Evolutionary conservation across 2,888 invertebrate genomes (phyloP).

Genomic region (Drosophila dives): DNA sequence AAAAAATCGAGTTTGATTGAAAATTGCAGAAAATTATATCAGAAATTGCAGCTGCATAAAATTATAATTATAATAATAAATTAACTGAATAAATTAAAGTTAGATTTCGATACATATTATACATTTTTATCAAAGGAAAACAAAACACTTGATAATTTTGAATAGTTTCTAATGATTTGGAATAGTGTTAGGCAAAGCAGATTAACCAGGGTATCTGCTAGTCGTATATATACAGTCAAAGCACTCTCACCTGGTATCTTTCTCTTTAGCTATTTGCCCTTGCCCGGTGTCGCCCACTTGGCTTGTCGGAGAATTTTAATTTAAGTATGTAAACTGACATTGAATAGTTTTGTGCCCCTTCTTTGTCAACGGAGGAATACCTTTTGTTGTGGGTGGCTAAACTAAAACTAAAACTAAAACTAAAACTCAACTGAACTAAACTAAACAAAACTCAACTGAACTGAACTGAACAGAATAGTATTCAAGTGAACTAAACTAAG

Average conservation of each 20-base stretch:
- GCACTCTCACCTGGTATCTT: not conserved
- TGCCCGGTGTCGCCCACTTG: slow-evolving; percentile 25
- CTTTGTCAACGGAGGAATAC: slow-evolving; percentile 8
- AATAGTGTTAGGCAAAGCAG: not conserved
- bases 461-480: not conserved
- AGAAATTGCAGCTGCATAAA: not conserved
- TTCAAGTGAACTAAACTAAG: not conserved
- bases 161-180: not conserved
- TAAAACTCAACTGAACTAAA: slow-evolving; percentile 24
- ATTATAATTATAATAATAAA: not conserved
- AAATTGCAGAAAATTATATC: not conserved
- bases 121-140: not conserved
- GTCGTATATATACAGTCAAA: not conserved
- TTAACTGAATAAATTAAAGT: not conserved
- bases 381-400: slow-evolving; percentile 66
- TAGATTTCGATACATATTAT: not conserved
- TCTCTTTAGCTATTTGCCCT: not conserved
- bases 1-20: not conserved
- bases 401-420: slow-evolving; percentile 22
- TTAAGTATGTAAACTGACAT: slow-evolving; percentile 80
- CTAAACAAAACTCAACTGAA: not conserved
- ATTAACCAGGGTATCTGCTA: not conserved
- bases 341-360: slow-evolving; percentile 68
- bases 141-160: not conserved
- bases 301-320: slow-evolving; percentile 74